Evolutionary conservation across 2,113 vertebrate species (phyloP).

Genomic region (Phalacrocorax aristotelis): DNA sequence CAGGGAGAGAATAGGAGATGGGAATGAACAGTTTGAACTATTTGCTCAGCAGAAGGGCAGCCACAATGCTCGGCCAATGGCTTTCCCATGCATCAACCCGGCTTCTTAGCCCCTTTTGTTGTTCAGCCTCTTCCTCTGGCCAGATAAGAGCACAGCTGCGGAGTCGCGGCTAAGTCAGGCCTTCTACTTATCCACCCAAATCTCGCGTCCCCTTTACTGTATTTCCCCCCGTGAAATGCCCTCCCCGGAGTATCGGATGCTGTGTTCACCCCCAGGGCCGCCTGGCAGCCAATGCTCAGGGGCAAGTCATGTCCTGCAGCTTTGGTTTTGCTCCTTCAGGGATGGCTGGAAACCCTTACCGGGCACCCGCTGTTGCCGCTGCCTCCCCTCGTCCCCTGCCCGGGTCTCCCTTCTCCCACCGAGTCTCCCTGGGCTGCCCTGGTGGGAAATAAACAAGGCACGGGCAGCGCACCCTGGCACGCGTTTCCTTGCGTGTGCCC

Average conservation of each 20-base stretch:
- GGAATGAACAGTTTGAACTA: conserved; percentile 99
- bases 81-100: conserved; percentile 97
- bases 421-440: accelerated
- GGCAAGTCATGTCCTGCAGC: not conserved
- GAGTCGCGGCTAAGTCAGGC: conserved; percentile 51
- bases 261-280: not conserved
- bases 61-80: conserved; percentile 94
- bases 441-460: not conserved
- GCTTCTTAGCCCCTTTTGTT: conserved; percentile 96
- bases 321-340: not conserved
- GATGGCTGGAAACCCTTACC: not conserved
- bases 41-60: conserved; percentile 99
- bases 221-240: not conserved
- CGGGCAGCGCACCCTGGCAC: accelerated
- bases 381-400: not conserved
- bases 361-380: not conserved
- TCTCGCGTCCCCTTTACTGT: conserved; percentile 79
- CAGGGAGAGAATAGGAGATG: conserved; percentile 98
- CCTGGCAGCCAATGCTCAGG: not conserved
- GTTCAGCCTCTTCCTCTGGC: conserved; percentile 82
- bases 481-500: accelerated
- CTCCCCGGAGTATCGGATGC: not conserved
- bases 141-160: conserved; percentile 98
- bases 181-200: conserved; percentile 77
- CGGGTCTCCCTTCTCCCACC: not conserved